phyloP scores from a whole-genome alignment of 2,113 vertebrate species.

The Geothlypis trichas region DNA sequence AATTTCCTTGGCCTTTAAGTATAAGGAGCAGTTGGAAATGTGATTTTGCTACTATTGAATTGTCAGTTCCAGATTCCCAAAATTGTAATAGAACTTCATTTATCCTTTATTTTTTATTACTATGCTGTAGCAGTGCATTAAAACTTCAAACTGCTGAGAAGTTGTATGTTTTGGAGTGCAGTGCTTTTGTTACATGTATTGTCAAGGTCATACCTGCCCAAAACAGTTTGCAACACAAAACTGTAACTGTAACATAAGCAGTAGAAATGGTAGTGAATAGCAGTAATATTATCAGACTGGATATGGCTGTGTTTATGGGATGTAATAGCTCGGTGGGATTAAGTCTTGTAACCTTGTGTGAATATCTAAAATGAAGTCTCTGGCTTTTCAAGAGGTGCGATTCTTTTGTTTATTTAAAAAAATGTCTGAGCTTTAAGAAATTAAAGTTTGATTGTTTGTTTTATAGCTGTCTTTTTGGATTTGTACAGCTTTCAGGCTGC shows the following conservation, averaged over 20 bases:
- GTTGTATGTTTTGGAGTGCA: not conserved
- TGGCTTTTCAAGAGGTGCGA: not conserved
- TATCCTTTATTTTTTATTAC: not conserved
- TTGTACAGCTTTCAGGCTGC: not conserved
- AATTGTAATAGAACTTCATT: not conserved
- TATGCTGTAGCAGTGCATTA: not conserved
- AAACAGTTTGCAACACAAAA: not conserved
- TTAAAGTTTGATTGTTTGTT: not conserved
- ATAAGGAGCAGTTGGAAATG: not conserved
- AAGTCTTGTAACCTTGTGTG: not conserved
- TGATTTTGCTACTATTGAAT: not conserved
- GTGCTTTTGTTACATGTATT: not conserved
- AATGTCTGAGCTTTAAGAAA: not conserved
- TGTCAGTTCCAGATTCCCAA: not conserved
- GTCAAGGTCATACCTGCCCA: not conserved
- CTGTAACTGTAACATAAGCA: not conserved
- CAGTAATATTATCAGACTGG: not conserved
- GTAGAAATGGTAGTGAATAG: not conserved
- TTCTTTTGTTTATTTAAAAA: not conserved
- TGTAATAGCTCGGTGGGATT: not conserved
- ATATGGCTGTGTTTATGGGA: not conserved
- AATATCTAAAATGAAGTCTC: not conserved
- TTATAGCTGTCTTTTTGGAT: not conserved
- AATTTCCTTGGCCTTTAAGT: not conserved
- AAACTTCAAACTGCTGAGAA: not conserved